phyloP scores from a whole-genome alignment of 2,797 vertebrate genomes.

The Gallinago nigripennis region DNA sequence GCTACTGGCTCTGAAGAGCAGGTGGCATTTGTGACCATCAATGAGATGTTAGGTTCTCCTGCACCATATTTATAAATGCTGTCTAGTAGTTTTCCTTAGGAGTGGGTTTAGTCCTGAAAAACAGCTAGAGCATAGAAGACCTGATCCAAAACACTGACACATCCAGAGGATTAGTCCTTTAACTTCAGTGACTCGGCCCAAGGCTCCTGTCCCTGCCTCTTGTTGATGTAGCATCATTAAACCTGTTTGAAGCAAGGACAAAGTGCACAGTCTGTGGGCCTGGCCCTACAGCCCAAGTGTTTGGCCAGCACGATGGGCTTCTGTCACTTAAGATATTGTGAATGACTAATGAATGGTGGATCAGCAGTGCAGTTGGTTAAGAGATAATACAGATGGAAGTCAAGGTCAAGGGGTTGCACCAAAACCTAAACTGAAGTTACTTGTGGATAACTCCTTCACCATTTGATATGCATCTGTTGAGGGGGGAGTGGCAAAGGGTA shows the following conservation, averaged over 20 bases:
- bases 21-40: neutral
- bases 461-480: neutral
- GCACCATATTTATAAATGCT: neutral
- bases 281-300: neutral
- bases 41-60: neutral
- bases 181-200: neutral
- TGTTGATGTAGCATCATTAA: fast-evolving
- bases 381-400: neutral
- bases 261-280: neutral
- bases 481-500: neutral
- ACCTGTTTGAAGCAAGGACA: neutral
- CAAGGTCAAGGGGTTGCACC: neutral
- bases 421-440: neutral
- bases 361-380: neutral
- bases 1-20: neutral
- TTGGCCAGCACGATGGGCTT: neutral
- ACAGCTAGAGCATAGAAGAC: neutral
- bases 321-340: neutral
- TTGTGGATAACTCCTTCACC: neutral
- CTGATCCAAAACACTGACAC: neutral
- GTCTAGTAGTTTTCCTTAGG: neutral
- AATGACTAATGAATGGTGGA: neutral
- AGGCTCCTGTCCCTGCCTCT: neutral
- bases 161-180: neutral
- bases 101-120: neutral